Base-by-base conservation (phyloP, 2,113 vertebrate genomes). In the Megaleporinus macrocephalus region DNA sequence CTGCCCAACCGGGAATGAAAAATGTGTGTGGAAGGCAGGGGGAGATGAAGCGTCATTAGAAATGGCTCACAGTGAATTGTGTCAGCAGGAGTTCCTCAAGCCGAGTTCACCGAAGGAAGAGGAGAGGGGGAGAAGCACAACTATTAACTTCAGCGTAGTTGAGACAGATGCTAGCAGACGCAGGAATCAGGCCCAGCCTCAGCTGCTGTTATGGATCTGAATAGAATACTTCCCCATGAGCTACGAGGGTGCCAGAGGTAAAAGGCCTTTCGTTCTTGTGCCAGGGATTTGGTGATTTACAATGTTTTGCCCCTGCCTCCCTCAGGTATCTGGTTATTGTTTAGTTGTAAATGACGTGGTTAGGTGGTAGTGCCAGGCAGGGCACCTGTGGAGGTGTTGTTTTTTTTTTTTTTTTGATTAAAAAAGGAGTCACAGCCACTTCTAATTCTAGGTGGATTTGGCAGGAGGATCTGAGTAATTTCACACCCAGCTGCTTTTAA, bases 401-500 rank as follows among this genome's bases (percentile, higher is more conserved):
- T 3, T 26, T 10, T 61, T 24, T 11, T 12, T 61, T 1, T 68
- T 87, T 87, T 63, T 59, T 47, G 26, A 20, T 65, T 85, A 74
- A 82, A 63, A 68, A 86, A 88, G 69, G 69, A 73, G 86, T 91
- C 89, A 76, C 88, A 73, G 86, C 92, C 89, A 76, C 88, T 87
- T 90, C 76, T 90, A 89, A 90, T 94, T 88, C 85, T 81, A 26
- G 85, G 77, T 33, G 33, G 69, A 86, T 89, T 86, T 86, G 81
- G 76, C 85, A 86, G 73, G 78, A 81, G 84, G 71, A 89, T 87
- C 80, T 89, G 89, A 79, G 70, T 79, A 80, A 89, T 91, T 92
- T 93, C 88, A 91, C 91, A 92, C 90, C 86, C 69, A 91, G 90
- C 91, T 91, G 85, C 75, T 91, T 93, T 86, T 65, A 63, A 91